Evolutionary conservation across 1,140 invertebrate species (phyloP).

Genomic region (Hypsibius dujardini): DNA sequence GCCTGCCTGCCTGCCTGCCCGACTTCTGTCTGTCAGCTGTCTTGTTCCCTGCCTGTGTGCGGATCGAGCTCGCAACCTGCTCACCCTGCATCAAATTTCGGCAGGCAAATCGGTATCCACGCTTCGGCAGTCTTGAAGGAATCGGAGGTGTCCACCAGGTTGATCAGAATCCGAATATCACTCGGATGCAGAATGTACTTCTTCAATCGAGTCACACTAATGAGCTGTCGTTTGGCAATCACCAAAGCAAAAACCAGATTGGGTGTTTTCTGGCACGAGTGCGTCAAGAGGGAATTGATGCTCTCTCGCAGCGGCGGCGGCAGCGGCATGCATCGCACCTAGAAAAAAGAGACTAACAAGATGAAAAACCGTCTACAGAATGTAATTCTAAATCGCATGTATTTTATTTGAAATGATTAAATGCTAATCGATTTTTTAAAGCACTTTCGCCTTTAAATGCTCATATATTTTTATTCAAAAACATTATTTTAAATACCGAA

Average conservation of each 20-base stretch:
- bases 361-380: too few relatives aligned
- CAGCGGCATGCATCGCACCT: constrained; percentile 68
- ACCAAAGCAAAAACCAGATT: constrained; percentile 86
- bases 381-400: too few relatives aligned
- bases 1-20: too few relatives aligned
- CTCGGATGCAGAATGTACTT: constrained; percentile 79
- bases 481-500: too few relatives aligned
- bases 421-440: too few relatives aligned
- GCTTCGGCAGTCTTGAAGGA: constrained; percentile 84
- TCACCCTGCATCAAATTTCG: constrained; percentile 61
- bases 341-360: too few relatives aligned
- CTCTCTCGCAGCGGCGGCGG: constrained; percentile 56
- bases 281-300: constrained; percentile 66
- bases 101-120: constrained; percentile 86
- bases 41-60: too few relatives aligned
- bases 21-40: too few relatives aligned
- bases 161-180: constrained; percentile 79
- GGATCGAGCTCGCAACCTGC: too few relatives aligned
- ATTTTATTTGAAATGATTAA: too few relatives aligned
- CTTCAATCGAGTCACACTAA: constrained; percentile 80
- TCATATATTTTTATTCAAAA: too few relatives aligned
- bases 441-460: too few relatives aligned
- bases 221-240: constrained; percentile 69
- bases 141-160: constrained; percentile 77
- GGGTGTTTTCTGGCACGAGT: constrained; percentile 65